These are phyloP conservation scores for Augochlora pura DNA, from an alignment of 1,140 invertebrate genomes.

Conservation along the genomic window DNA sequence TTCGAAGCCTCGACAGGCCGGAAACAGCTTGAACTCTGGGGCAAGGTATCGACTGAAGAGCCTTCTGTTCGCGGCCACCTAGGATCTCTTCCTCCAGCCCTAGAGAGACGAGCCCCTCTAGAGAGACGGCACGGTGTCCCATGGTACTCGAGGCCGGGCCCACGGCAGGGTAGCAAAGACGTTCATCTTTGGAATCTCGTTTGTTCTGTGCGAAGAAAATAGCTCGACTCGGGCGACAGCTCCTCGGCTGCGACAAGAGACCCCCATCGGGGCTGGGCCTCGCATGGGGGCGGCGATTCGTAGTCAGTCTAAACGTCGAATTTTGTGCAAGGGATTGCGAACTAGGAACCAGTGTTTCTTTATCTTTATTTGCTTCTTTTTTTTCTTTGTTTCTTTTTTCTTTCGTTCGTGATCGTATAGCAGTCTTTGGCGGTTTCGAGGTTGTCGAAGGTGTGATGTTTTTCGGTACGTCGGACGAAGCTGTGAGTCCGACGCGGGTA, in stretches of 20 bases:
- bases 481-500: neutral
- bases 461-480: neutral
- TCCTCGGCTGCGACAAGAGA: slow-evolving; percentile 24
- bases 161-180: slow-evolving; percentile 1
- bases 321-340: slow-evolving; percentile 37
- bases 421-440: slow-evolving; percentile 21
- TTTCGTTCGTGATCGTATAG: no score
- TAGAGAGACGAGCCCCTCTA: no score
- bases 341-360: slow-evolving; percentile 32
- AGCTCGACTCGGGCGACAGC: no score
- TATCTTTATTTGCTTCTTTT: no score
- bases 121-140: no score
- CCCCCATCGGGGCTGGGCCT: neutral
- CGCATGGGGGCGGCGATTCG: no score
- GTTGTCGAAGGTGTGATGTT: neutral
- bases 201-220: slow-evolving; percentile 18
- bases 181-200: neutral
- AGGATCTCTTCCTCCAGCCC: no score
- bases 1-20: slow-evolving; percentile 1
- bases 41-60: neutral
- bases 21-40: slow-evolving; percentile 11
- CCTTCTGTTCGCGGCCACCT: no score
- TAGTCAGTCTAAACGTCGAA: slow-evolving; percentile 8
- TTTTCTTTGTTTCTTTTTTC: no score
- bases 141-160: no score